Conservation (phyloP, 2,113 vertebrate genomes). For the Ptilorrhoa leucosticta region DNA sequence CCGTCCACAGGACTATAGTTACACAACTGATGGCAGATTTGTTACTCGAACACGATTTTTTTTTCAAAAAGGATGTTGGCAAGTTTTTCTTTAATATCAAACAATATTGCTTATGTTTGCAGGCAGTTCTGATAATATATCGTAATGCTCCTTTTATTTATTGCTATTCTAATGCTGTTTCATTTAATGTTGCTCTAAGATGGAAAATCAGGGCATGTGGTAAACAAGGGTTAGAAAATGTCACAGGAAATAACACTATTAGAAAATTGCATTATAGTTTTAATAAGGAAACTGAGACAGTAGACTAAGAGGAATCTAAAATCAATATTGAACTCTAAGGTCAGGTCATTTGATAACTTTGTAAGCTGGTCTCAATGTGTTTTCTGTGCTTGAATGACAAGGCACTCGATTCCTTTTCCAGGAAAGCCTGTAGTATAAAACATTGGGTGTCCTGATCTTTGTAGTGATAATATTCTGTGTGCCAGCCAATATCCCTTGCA, state of each 20-base stretch:
- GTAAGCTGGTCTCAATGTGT: neutral
- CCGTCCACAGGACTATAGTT: neutral
- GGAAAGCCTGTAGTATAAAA: neutral
- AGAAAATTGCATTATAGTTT: conserved; percentile 1
- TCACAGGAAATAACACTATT: conserved; percentile 1
- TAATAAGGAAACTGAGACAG: neutral
- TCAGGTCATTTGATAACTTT: neutral
- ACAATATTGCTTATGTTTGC: neutral
- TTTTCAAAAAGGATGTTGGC: neutral
- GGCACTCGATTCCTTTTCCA: neutral
- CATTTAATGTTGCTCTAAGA: neutral
- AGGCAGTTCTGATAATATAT: neutral
- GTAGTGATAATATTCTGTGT: neutral
- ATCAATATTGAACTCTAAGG: conserved; percentile 22
- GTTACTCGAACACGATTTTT: neutral
- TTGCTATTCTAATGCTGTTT: neutral
- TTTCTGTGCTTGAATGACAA: conserved; percentile 1
- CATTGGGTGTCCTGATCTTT: neutral
- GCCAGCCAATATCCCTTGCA: neutral
- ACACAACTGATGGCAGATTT: neutral
- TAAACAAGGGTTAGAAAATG: neutral
- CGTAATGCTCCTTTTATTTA: neutral
- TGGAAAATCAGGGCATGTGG: neutral
- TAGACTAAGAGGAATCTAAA: conserved; percentile 1
- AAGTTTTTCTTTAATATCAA: neutral